Percentiles rank a stretch among this genome's conserved stretches.
phyloP scores from a whole-genome alignment of 2,888 invertebrate genomes.

The Napeogenes inachia region DNA sequence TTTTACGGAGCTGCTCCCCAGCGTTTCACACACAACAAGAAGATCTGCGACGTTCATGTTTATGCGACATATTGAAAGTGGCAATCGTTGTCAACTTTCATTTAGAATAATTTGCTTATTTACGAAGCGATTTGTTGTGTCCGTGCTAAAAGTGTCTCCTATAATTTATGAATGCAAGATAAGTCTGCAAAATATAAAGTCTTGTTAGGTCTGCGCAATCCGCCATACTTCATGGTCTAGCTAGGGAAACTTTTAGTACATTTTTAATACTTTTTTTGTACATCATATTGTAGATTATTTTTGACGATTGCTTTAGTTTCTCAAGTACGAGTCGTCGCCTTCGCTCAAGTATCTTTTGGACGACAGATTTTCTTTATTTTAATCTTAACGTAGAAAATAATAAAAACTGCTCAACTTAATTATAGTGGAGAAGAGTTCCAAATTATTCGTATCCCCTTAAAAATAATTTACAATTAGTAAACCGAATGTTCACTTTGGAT shows the following conservation, averaged over 20 bases:
- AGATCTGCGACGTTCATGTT: background rate
- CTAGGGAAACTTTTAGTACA: background rate
- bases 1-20: no score
- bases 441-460: no score
- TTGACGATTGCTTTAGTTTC: background rate
- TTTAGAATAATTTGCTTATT: background rate
- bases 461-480: no score
- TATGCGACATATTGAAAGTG: background rate
- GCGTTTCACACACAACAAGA: no score
- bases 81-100: background rate
- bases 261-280: background rate
- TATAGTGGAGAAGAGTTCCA: no score
- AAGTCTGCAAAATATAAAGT: background rate
- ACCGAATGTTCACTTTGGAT: no score
- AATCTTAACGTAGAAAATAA: no score
- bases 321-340: background rate
- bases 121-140: background rate
- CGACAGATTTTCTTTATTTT: no score
- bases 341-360: no score
- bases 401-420: no score
- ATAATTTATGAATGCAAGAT: background rate
- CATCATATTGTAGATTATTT: no score
- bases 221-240: background rate
- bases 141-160: background rate
- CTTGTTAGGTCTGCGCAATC: background rate